Percentiles rank a stretch among this genome's conserved stretches.
These are phyloP conservation scores for Dastarcus helophoroides DNA, from an alignment of 2,888 invertebrate genomes.

Conservation along the genomic window DNA sequence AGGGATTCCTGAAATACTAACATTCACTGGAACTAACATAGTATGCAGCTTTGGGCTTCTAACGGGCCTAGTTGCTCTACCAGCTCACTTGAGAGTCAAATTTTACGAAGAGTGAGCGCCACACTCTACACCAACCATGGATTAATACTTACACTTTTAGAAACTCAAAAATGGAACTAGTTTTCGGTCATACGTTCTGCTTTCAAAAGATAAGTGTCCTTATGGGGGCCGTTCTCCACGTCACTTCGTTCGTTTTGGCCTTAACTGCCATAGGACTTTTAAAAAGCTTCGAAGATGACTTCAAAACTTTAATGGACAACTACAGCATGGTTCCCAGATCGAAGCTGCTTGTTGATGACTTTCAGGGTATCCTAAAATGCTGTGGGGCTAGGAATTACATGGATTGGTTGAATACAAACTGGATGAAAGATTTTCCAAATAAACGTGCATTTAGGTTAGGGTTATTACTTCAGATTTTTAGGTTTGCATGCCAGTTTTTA, in stretches of 20 bases:
- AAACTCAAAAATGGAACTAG: too few relatives aligned
- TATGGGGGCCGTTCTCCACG: too few relatives aligned
- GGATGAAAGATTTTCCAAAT: too few relatives aligned
- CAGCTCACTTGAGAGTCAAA: background rate
- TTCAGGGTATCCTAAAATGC: background rate
- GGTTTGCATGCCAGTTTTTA: too few relatives aligned
- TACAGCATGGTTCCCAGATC: background rate
- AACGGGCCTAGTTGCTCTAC: constrained; percentile 1
- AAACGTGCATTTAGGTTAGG: too few relatives aligned
- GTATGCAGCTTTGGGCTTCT: constrained; percentile 1
- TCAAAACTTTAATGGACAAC: background rate
- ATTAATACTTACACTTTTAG: too few relatives aligned
- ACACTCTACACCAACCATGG: too few relatives aligned
- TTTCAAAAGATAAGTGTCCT: too few relatives aligned
- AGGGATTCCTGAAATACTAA: constrained; percentile 1
- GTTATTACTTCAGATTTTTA: too few relatives aligned
- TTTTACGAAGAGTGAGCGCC: too few relatives aligned
- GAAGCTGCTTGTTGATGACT: background rate
- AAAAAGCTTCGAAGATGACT: background rate
- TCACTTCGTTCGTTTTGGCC: too few relatives aligned
- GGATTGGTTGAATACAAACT: background rate
- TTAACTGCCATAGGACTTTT: background rate
- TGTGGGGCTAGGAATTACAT: background rate
- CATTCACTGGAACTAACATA: background rate
- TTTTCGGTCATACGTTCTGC: too few relatives aligned